phyloP scores from a whole-genome alignment of 2,888 invertebrate species.

The Zygogramma bicolorata region DNA sequence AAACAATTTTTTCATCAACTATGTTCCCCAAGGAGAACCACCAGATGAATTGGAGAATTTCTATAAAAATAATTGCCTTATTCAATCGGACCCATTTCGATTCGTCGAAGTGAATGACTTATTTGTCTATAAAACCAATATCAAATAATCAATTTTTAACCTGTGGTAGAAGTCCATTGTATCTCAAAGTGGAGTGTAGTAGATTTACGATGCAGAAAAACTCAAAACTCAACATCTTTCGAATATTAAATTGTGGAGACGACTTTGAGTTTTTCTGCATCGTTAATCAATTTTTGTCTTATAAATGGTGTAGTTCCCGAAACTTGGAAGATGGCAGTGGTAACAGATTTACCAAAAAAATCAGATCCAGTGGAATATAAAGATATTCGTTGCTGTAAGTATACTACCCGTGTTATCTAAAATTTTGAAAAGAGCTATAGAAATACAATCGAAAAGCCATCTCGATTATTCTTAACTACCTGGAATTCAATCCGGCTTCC shows the following conservation, averaged over 20 bases:
- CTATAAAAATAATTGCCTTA: neutral
- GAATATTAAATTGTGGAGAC: too few species aligned
- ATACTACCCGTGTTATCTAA: neutral
- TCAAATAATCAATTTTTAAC: neutral
- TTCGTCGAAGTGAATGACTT: neutral
- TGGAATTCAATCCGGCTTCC: too few species aligned
- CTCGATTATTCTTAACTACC: neutral
- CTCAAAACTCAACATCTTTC: too few species aligned
- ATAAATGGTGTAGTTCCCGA: neutral
- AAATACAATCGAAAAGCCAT: neutral
- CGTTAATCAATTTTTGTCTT: neutral
- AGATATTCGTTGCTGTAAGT: neutral
- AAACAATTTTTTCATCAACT: neutral
- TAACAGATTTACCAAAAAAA: neutral
- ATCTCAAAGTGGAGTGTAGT: too few species aligned
- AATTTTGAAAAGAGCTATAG: neutral
- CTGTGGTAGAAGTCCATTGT: too few species aligned
- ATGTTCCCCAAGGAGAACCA: neutral
- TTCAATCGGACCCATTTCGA: neutral
- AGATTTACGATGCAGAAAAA: too few species aligned
- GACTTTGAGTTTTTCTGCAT: too few species aligned
- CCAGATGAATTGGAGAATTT: neutral
- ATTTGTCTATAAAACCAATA: neutral
- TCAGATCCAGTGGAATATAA: neutral
- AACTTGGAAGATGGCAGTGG: neutral